A percentile compares a stretch with the other conserved stretches of the same genome.
phyloP scores from a whole-genome alignment of 2,888 invertebrate genomes.

The Drosophila peninsularis region DNA sequence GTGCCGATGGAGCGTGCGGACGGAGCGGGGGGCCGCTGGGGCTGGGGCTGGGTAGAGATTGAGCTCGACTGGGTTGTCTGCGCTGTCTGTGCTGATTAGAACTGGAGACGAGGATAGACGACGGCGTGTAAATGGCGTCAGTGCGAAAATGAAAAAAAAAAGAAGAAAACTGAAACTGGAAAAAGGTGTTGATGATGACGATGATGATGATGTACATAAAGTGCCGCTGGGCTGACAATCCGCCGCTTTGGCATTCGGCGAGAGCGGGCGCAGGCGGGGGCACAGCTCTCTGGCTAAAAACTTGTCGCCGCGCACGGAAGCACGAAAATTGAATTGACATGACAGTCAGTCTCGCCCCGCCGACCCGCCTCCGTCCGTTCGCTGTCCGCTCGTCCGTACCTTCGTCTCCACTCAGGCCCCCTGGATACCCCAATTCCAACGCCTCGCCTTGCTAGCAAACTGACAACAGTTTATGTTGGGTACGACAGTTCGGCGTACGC shows the following conservation, averaged over 20 bases:
- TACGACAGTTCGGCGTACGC: conserved; percentile 78
- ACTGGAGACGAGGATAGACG: conserved; percentile 75
- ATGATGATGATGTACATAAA: conserved; percentile 71
- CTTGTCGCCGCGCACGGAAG: conserved; percentile 81
- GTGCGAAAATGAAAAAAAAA: conserved; percentile 37
- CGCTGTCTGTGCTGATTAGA: conserved; percentile 77
- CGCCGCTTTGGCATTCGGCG: conserved; percentile 49
- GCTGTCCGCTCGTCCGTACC: neutral
- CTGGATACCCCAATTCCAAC: conserved; percentile 6
- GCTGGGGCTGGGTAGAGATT: conserved; percentile 1
- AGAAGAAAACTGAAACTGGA: conserved; percentile 37
- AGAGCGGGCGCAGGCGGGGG: neutral
- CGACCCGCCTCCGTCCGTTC: conserved; percentile 34
- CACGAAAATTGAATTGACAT: conserved; percentile 81
- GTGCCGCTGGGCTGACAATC: conserved; percentile 73
- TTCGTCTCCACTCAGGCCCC: conserved; percentile 7
- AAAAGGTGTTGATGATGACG: conserved; percentile 80
- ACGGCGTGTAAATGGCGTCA: conserved; percentile 81
- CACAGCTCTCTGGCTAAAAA: conserved; percentile 69
- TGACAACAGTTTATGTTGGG: conserved; percentile 80
- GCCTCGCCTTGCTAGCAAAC: conserved; percentile 33
- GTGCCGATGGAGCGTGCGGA: neutral
- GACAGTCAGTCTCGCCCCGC: conserved; percentile 61
- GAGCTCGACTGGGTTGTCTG: conserved; percentile 38
- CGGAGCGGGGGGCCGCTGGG: neutral